Base-by-base conservation (phyloP, 2,113 vertebrate species). In the Dermatemys mawii region DNA sequence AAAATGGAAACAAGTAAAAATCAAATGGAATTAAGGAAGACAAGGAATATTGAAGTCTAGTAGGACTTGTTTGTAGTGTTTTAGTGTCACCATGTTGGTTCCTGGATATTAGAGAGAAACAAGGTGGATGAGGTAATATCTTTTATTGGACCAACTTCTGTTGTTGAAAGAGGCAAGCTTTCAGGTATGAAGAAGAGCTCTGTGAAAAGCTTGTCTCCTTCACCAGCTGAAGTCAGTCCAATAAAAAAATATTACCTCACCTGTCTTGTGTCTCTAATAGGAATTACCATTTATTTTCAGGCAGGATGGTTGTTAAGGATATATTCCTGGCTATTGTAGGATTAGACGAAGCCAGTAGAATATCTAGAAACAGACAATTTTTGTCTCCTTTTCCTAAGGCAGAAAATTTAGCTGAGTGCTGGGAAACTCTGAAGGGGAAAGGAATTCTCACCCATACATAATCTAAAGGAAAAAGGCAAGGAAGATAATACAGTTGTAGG, bases 401-500 rank as follows among this genome's bases (percentile, higher is more conserved):
- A 16, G 21, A 21, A 29, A 44, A 3, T 35, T n/a, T n/a, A 12
- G 19, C 41, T 73, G 24, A 48, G 8, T 13, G 19, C 17, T 32
- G 24, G 38, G 38, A 44, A 26, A 57, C 78, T 46, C 11, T 32
- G 50, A 29, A 73, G n/a, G 6, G 17, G 44, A 50, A 55, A 13
- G 16, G 12, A 3, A 5, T 49, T 19, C 14, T 82, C 17, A n/a
- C 27, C 22, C n/a, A 51, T 2, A 29, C 44, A 16, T 4, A 1
- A 12, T 10, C 5, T 38, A 49, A 60, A 35, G 24, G 3, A 4
- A 41, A 49, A 63, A 67, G 38, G 32, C 38, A 67, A 9, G 1
- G 2, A 60, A 26, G 9, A 1, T 3, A 32, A 41, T 27, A 16
- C 48, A 48, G 4, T 13, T 41, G 17, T 1, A 1, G 5, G 22